Base-by-base conservation (phyloP, 2,797 vertebrate genomes). In the Myotis pilosus region DNA sequence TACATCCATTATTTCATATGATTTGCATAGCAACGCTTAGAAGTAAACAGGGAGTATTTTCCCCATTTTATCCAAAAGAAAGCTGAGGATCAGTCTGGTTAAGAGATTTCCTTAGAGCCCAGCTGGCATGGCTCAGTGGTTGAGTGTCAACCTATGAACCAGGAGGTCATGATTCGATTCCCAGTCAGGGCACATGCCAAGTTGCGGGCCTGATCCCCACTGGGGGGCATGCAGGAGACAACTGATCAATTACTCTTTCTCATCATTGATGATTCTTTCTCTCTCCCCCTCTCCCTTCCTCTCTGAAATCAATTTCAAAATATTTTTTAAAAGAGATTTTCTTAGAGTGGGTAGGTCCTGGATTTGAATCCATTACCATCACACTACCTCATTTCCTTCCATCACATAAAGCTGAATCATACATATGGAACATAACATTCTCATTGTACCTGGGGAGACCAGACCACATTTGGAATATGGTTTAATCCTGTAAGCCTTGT, bases 21-120 rank as follows among this genome's bases (percentile, higher is more conserved):
- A 76, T 84, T 92, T 92, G 28, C 76, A 89, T 68, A 44, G 72
- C 41, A 57, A 17, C 5, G 7, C 33, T 74, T 49, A 47, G 36
- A 87, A 55, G 41, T 78, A 93, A 76, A 92, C 76, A 81, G 51
- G 33, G 57, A 66, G 79, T 84, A 75, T 64, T 25, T 69, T 33
- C 30, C 23, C 57, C 79, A 81, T 47, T 94, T 94, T 62, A 86
- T 91, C 33, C 55, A 69, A 51, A 79, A 57, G 41, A 83, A 93
- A 89, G 30, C 74, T 74, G 88, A 89, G 38, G 5, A 17, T 89
- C 47, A 12, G 1, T n/a, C 1, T 44, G 12, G 8, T 69, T 92
- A 33, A 83, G 71, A 88, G 30, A 23, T 83, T 47, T 83, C 38
- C 81, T 82, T 62, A 15, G 23, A 66, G 28, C 12, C 28, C 28